Evolutionary conservation across 2,113 vertebrate species (phyloP).

Genomic region (Pluvianellus socialis): DNA sequence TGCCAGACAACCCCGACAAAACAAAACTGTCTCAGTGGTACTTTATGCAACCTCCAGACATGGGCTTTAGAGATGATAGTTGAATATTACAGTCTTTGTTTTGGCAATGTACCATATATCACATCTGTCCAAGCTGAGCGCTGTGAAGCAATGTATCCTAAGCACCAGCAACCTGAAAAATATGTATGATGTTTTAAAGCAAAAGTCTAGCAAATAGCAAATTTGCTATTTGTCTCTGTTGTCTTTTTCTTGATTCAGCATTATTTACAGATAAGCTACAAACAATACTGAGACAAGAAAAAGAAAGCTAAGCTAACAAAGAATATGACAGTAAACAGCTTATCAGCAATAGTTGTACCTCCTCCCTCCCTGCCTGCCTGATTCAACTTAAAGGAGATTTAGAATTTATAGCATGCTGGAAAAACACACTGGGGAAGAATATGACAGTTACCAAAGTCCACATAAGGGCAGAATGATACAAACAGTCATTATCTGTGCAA

Average conservation of each 20-base stretch:
- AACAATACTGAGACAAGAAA: neutral
- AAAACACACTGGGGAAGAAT: neutral
- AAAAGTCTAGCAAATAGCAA: neutral
- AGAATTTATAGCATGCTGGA: neutral
- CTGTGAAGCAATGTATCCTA: neutral
- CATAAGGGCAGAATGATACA: neutral
- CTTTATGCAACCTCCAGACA: neutral
- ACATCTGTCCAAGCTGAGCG: neutral
- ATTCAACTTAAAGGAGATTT: neutral
- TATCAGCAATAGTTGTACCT: neutral
- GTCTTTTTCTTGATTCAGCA: neutral
- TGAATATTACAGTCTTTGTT: neutral
- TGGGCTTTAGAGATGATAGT: neutral
- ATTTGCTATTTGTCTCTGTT: neutral
- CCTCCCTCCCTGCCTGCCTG: neutral
- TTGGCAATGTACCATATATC: neutral
- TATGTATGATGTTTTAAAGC: neutral
- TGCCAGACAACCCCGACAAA: neutral
- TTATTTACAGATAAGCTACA: slow-evolving; percentile 32
- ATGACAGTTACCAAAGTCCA: too few relatives aligned
- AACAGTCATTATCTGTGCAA: neutral
- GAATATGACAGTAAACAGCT: neutral
- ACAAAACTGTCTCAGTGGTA: neutral
- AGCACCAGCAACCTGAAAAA: neutral
- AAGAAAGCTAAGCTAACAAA: slow-evolving; percentile 6